Evolutionary conservation across 2,113 vertebrate genomes (phyloP), one percentile per base, ranked within the genome.

Genomic region (Piprites chloris): DNA sequence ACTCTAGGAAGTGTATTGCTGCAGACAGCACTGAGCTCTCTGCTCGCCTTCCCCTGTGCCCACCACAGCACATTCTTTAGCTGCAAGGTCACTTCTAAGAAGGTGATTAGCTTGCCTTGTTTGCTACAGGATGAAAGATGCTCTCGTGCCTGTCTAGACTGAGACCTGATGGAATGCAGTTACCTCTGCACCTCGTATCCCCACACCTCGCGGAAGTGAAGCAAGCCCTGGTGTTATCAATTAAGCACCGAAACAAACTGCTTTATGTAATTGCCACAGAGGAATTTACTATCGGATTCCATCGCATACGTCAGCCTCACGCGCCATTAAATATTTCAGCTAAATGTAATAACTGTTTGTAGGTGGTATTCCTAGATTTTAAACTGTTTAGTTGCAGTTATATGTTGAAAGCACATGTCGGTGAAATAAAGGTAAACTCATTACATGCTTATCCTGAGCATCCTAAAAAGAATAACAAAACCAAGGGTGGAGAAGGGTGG

Each of bases 101-200:
- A 59, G 78, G 72, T 86, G 76, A 93, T 83, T 42, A 92, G 79
- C 72, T 56, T 76, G 67, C 94, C 90, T 66, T 96, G 92, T 96
- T 93, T 90, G 75, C 83, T 93, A 8, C 41, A n/a, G 85, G 59
- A 92, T 55, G 74, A 90, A 91, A 17, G 85, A 96, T 90, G 95
- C 86, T 95, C 92, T 73, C 8, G 2, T 73, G 85, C 85, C 86
- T 95, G 89, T 95, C 94, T 95, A 97, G 95, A 95, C 95, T 79
- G 90, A 90, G 86, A 85, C 78, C 13, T 5, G 75, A 73, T 86
- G 93, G 91, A 97, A 97, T 93, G 93, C 87, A 79, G 91, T 55
- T 85, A 89, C 85, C 94, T 94, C 77, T 91, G 85, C 74, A 87
- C 49, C 81, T 76, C 0, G 1, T 16, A 89, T 76, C 75, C 91